Base-by-base conservation (phyloP, 2,797 vertebrate species). In the Channa striata region DNA sequence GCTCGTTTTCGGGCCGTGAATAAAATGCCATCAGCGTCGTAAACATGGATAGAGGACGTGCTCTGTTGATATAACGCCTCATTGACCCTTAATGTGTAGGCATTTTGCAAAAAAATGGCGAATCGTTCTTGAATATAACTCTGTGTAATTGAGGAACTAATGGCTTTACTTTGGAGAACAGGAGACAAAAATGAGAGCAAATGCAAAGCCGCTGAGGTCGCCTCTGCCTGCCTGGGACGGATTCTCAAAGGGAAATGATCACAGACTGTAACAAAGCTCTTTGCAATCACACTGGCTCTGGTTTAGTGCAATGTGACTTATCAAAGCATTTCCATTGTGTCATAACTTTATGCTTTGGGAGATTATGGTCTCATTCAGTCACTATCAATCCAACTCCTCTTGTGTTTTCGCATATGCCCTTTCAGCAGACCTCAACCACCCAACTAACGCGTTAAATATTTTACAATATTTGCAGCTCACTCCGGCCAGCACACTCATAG, bases 281-380 rank as follows among this genome's bases (percentile, higher is more conserved):
- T 77, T 74, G 82, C 72, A 75, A 76, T 86, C 82, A 77, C 68
- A 48, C 63, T 58, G 74, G 56, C 56, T 63, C 78, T 44, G 76
- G 72, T 81, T 87, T 78, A 73, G 82, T 64, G 65, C 82, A 82
- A 85, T 87, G 76, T 71, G 72, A 87, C 82, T 83, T 85, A 86
- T 90, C 86, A 75, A 84, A 90, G 73, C 68, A 56, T 86, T 86
- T 81, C 86, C 78, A 88, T 79, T 86, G 84, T 91, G 79, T 88
- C 85, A 88, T 90, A 87, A 89, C 84, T 88, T 74, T 74, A 77
- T 59, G 65, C 82, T 82, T 71, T 86, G 71, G 77, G 63, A 72
- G 83, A 82, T 90, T 88, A 90, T 67, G 74, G 77, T 64, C 89
- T 84, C 83, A 86, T 81, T 87, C 74, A 79, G 64, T 83, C 80